Evolutionary conservation across 1,140 invertebrate species (phyloP).

Genomic region (Sarcophaga peregrina): DNA sequence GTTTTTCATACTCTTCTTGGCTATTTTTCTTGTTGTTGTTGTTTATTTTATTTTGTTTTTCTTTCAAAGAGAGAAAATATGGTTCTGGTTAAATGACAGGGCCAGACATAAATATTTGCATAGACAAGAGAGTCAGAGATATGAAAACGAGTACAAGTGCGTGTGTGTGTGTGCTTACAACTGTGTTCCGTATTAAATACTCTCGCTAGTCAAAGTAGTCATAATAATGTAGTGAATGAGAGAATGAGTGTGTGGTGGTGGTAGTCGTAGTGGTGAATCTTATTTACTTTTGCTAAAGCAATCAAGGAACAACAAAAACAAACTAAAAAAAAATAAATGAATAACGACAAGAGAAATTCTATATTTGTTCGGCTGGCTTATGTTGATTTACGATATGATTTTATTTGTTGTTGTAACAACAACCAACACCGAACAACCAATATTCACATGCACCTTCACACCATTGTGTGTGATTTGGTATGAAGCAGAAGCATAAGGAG

Average conservation of each 20-base stretch:
- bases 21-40: too few relatives aligned
- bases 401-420: conserved; percentile 25
- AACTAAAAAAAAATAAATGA: neutral
- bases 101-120: conserved; percentile 43
- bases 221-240: neutral
- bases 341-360: neutral
- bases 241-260: neutral
- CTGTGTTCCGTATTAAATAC: neutral
- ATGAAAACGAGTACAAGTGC: too few relatives aligned
- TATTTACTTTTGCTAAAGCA: neutral
- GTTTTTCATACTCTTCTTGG: too few relatives aligned
- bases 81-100: conserved; percentile 41
- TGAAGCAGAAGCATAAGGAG: too few relatives aligned
- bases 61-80: neutral
- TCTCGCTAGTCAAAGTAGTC: neutral
- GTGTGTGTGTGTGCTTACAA: neutral
- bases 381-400: conserved; percentile 33
- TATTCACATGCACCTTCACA: neutral
- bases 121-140: conserved; percentile 33
- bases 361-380: neutral
- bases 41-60: too few relatives aligned
- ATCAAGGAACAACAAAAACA: neutral
- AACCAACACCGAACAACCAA: neutral
- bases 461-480: too few relatives aligned
- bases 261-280: neutral